phyloP scores from a whole-genome alignment of 2,113 vertebrate genomes.

The Ancistrus triradiatus region DNA sequence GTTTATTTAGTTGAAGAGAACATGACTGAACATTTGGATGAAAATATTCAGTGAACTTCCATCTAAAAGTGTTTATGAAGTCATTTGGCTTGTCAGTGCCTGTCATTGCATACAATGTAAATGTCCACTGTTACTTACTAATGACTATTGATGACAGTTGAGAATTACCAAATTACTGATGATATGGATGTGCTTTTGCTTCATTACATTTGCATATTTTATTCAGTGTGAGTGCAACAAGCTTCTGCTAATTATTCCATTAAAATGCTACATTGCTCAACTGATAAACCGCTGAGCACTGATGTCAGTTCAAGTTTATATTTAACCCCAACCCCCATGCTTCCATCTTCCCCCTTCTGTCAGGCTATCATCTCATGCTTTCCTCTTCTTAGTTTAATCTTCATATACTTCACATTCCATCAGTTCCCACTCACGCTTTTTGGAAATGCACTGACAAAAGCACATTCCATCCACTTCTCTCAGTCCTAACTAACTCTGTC shows the following conservation, averaged over 20 bases:
- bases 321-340: constrained; percentile 12
- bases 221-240: constrained; percentile 47
- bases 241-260: constrained; percentile 35
- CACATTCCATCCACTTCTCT: constrained; percentile 39
- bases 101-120: constrained; percentile 53
- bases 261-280: constrained; percentile 25
- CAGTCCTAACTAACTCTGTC: constrained; percentile 57
- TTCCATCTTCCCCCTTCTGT: neutral
- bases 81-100: constrained; percentile 62
- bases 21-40: neutral
- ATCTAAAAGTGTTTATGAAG: constrained; percentile 54
- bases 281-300: constrained; percentile 24
- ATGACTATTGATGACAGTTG: constrained; percentile 60
- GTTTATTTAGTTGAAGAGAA: constrained; percentile 4
- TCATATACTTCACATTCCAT: neutral
- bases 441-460: constrained; percentile 50
- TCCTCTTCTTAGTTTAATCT: constrained; percentile 19
- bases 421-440: neutral
- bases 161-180: constrained; percentile 64
- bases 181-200: constrained; percentile 54
- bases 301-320: constrained; percentile 29
- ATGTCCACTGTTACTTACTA: constrained; percentile 56
- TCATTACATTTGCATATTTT: constrained; percentile 60
- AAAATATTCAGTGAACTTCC: constrained; percentile 52
- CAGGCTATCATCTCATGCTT: neutral